A percentile compares a stretch with the other conserved stretches of the same genome.
These are phyloP conservation scores for Creontiades dilutus DNA, from an alignment of 2,888 invertebrate genomes.

Conservation along the genomic window DNA sequence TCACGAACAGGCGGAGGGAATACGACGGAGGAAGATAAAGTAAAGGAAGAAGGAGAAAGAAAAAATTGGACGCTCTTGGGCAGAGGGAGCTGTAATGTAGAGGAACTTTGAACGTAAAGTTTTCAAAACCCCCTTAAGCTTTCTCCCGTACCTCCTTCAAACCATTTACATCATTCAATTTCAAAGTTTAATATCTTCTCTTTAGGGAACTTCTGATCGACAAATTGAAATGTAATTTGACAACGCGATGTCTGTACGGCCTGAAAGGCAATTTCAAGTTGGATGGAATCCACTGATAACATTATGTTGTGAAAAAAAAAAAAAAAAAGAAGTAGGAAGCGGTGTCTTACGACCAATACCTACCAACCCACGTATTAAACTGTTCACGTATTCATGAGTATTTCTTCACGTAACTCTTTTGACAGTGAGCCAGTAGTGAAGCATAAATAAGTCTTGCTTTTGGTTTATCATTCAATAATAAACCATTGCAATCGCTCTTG, in stretches of 20 bases:
- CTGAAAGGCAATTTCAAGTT: not conserved
- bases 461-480: too few species aligned
- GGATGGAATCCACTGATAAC: not conserved
- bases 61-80: conserved; percentile 14
- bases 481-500: too few species aligned
- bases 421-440: too few species aligned
- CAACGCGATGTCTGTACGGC: not conserved
- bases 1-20: conserved; percentile 1
- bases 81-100: conserved; percentile 4
- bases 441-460: too few species aligned
- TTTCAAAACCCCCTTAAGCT: conserved; percentile 42
- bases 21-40: not conserved
- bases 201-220: conserved; percentile 15
- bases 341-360: too few species aligned
- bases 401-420: too few species aligned
- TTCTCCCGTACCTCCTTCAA: conserved; percentile 6
- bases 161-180: conserved; percentile 57
- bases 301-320: not conserved
- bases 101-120: conserved; percentile 1
- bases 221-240: conserved; percentile 37
- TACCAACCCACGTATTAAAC: too few species aligned
- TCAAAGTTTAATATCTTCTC: conserved; percentile 45
- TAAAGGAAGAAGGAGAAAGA: not conserved
- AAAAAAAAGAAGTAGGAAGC: too few species aligned
- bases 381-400: too few species aligned